phyloP scores from a whole-genome alignment of 2,113 vertebrate species.

The Rhadina sibilatrix region DNA sequence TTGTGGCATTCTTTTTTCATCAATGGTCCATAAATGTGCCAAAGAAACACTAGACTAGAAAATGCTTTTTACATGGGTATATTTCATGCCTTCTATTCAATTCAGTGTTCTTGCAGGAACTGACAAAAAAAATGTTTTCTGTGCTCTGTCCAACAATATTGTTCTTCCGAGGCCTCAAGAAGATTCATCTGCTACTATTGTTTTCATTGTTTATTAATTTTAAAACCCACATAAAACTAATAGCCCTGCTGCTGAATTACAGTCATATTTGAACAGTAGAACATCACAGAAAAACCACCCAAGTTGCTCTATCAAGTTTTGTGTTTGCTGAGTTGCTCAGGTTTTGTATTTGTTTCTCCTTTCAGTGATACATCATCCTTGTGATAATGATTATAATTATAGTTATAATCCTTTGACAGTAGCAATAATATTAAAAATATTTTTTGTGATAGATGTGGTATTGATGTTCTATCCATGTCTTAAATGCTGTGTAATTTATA shows the following conservation, averaged over 20 bases:
- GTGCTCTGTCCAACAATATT: neutral
- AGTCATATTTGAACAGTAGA: neutral
- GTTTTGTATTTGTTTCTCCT: neutral
- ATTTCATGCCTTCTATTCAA: neutral
- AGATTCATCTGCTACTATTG: neutral
- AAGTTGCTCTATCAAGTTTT: neutral
- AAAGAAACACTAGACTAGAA: neutral
- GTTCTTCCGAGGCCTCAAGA: neutral
- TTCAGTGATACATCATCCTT: neutral
- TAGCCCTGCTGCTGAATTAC: neutral
- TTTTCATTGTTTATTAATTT: neutral
- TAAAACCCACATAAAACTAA: neutral
- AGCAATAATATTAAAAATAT: neutral
- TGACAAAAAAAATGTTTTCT: neutral
- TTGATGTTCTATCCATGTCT: neutral
- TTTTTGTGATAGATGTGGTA: neutral
- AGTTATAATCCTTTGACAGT: neutral
- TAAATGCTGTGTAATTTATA: neutral
- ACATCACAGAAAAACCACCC: neutral
- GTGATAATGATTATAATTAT: neutral
- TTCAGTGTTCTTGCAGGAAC: neutral
- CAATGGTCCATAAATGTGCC: neutral
- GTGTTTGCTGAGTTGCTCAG: neutral
- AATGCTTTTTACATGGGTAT: neutral
- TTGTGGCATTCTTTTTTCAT: neutral